These are phyloP conservation scores for Chiloscyllium punctatum DNA, from an alignment of 2,797 vertebrate species.

Conservation along the genomic window DNA sequence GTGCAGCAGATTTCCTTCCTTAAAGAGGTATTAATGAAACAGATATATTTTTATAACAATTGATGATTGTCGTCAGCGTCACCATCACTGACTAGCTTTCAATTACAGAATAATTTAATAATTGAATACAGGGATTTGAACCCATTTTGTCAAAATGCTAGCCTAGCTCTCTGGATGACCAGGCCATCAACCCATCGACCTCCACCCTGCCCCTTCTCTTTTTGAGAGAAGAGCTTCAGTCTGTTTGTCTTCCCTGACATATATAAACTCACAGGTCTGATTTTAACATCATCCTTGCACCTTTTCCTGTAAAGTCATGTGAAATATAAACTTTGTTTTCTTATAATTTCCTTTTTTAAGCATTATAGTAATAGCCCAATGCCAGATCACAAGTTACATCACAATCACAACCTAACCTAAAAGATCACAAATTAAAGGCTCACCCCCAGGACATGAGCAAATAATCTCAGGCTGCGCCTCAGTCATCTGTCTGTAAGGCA, in stretches of 20 bases:
- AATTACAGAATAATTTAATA: no score
- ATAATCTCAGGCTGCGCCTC: neutral
- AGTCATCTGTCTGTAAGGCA: neutral
- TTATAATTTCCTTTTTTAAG: neutral
- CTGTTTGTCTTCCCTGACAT: neutral
- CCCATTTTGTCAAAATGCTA: no score
- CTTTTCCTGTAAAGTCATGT: neutral
- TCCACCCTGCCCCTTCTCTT: neutral
- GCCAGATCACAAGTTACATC: neutral
- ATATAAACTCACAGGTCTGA: neutral
- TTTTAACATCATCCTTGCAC: neutral
- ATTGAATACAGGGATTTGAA: no score
- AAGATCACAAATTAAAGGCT: neutral
- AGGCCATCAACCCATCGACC: no score
- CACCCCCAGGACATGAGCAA: neutral
- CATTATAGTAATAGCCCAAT: neutral
- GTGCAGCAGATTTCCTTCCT: no score
- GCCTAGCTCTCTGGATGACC: no score
- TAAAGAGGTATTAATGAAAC: no score
- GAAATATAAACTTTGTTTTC: neutral
- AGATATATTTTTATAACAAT: no score
- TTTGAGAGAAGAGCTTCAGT: neutral
- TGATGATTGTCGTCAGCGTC: no score
- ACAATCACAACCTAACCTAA: neutral
- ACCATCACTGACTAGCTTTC: no score